phyloP scores from a whole-genome alignment of 1,140 invertebrate species.

The Dinoponera quadriceps region DNA sequence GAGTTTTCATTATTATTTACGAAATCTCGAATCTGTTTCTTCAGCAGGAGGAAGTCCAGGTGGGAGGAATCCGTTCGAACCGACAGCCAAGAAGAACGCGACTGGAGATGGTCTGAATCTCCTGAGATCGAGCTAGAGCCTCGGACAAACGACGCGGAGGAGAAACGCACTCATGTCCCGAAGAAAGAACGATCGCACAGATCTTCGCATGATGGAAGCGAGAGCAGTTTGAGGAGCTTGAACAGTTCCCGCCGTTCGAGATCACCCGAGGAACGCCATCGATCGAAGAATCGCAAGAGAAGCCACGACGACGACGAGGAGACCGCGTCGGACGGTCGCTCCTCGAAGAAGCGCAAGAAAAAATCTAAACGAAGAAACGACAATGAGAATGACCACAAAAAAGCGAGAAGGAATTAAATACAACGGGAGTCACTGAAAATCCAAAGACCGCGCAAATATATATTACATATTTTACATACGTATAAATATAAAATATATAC shows the following conservation, averaged over 20 bases:
- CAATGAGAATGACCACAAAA: background rate
- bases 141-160: slow-evolving; percentile 41
- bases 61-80: slow-evolving; percentile 78
- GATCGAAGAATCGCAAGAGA: slow-evolving; percentile 11
- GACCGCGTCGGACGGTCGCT: background rate
- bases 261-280: background rate
- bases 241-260: background rate
- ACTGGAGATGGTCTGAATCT: slow-evolving; percentile 92
- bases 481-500: too few species aligned
- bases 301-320: slow-evolving; percentile 30
- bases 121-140: slow-evolving; percentile 85
- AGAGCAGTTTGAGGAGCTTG: slow-evolving; percentile 6
- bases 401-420: background rate
- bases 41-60: slow-evolving; percentile 74
- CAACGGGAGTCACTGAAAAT: background rate
- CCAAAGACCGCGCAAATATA: background rate
- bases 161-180: slow-evolving; percentile 28
- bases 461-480: too few species aligned
- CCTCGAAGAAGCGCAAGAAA: slow-evolving; percentile 7
- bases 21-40: slow-evolving; percentile 2
- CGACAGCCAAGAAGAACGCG: slow-evolving; percentile 79
- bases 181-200: slow-evolving; percentile 35
- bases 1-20: background rate
- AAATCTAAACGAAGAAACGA: background rate
- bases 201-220: slow-evolving; percentile 17